Evolutionary conservation across 2,797 vertebrate genomes (phyloP), one percentile per base, ranked within the genome.

Genomic region (Sciurus vulgaris): DNA sequence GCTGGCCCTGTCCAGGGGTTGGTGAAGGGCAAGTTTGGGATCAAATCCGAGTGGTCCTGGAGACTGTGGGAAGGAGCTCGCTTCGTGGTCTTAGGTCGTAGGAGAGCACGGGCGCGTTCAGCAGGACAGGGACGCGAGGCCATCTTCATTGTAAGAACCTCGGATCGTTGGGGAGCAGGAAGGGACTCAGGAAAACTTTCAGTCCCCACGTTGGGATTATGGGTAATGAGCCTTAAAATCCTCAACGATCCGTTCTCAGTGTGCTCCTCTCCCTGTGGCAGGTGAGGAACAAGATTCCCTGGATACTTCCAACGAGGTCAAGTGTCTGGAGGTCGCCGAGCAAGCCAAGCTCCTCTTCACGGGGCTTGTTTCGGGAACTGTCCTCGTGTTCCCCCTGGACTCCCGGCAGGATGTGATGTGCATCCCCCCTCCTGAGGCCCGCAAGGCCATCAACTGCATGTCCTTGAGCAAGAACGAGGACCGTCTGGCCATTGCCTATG

Each of bases 331-430:
- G 89, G 81, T 98, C 5, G 98, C 98, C 0, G 98, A 99, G 95
- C 93, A 97, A 79, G 99, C 97, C 38, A 97, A 98, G 18, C 97
- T 99, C n/a, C 98, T 99, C 18, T 97, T 99, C 61, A 98, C 98
- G 0, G 99, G 99, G 4, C 95, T 99, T 24, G 83, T 56, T 6
- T 98, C 98, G 0, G 99, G 99, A 33, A 98, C 98, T 0, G 97
- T 99, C 72, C 98, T 99, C 30, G 98, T 98, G 97, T 99, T 99
- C 96, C 99, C 99, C 0, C 86, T 99, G 76, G 97, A 97, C 0
- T 97, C 98, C 38, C 98, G 97, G 51, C 98, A 98, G 89, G 99
- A 99, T 3, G 98, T 98, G 0, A 95, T 99, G 26, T 98, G 98
- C 95, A 98, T 99, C 79, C 99, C 99, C 2, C 99, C 99, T 0